Evolutionary conservation across 1,140 invertebrate genomes (phyloP).

Genomic region (Heliconius melpomene): DNA sequence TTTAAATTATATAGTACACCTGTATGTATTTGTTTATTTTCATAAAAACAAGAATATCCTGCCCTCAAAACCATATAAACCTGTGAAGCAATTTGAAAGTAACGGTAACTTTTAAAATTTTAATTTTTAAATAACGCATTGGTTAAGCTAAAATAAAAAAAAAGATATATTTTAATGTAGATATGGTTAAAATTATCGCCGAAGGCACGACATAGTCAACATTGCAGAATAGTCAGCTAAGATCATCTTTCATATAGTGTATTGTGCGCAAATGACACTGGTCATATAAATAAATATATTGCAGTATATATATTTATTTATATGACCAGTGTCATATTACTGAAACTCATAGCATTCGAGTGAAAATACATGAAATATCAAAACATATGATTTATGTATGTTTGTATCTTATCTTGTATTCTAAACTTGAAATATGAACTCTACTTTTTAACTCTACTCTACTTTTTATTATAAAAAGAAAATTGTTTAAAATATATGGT

Average conservation of each 20-base stretch:
- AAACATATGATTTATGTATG: too few relatives aligned
- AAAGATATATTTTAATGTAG: not conserved
- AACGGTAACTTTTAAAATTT: not conserved
- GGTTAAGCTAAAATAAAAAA: not conserved
- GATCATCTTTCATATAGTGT: not conserved
- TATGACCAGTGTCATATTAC: too few relatives aligned
- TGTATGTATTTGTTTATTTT: not conserved
- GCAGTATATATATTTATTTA: too few relatives aligned
- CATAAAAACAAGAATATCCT: not conserved
- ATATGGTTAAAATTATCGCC: not conserved
- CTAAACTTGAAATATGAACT: too few relatives aligned
- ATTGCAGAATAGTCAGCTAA: not conserved
- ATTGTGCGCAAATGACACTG: too few relatives aligned
- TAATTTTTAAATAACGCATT: not conserved
- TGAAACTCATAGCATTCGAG: too few relatives aligned
- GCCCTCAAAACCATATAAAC: not conserved
- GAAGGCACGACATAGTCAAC: not conserved
- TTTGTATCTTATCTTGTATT: too few relatives aligned
- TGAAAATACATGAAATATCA: too few relatives aligned
- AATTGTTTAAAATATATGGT: not conserved
- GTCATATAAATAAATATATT: too few relatives aligned
- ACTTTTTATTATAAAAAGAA: not conserved
- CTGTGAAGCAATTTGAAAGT: not conserved
- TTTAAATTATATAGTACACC: not conserved
- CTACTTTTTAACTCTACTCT: too few relatives aligned